phyloP scores from a whole-genome alignment of 2,797 vertebrate genomes.

The Acrossocheilus wenchowensis region DNA sequence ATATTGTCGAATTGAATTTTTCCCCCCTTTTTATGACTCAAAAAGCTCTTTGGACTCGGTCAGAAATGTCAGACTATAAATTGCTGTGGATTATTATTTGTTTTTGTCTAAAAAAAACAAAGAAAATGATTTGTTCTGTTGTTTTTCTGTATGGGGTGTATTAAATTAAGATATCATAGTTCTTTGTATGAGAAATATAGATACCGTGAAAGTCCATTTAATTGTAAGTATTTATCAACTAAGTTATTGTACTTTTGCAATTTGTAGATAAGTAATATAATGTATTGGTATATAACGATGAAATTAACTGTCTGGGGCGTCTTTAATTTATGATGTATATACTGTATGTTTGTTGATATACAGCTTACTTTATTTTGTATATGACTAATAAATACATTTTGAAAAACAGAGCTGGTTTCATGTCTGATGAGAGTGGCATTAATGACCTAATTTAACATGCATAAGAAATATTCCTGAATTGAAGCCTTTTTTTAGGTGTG shows the following conservation, averaged over 20 bases:
- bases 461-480: conserved; percentile 49
- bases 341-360: conserved; percentile 97
- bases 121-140: conserved; percentile 72
- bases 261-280: conserved; percentile 85
- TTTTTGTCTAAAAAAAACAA: conserved; percentile 65
- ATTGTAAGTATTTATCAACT: conserved; percentile 94
- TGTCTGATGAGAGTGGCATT: conserved; percentile 15
- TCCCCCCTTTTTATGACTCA: conserved; percentile 19
- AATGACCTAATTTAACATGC: conserved; percentile 58
- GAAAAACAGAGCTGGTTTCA: conserved; percentile 72
- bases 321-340: conserved; percentile 96
- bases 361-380: conserved; percentile 99
- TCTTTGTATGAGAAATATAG: conserved; percentile 81
- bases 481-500: conserved; percentile 32
- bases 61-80: conserved; percentile 71
- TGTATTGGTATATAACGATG: conserved; percentile 80
- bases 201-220: conserved; percentile 79
- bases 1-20: not conserved
- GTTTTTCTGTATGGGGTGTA: conserved; percentile 84
- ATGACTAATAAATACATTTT: conserved; percentile 99
- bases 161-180: conserved; percentile 81
- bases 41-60: conserved; percentile 54
- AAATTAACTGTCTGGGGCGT: conserved; percentile 79
- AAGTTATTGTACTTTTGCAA: conserved; percentile 91
- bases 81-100: conserved; percentile 64